These are phyloP conservation scores for Macrophya alboannulata DNA, from an alignment of 2,888 invertebrate genomes.

Conservation along the genomic window DNA sequence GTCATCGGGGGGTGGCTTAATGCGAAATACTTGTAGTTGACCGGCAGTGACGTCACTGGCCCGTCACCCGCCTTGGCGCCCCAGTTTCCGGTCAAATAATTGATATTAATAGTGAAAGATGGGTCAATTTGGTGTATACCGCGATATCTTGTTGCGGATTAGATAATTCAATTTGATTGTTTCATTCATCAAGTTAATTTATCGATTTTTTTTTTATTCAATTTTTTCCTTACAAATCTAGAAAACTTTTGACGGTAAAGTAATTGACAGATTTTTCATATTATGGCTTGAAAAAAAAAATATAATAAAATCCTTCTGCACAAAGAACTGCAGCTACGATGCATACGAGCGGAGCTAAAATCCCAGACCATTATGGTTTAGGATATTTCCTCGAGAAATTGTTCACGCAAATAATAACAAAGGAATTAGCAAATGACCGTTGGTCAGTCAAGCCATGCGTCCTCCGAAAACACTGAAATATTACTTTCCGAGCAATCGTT, in stretches of 20 bases:
- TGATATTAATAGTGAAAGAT: slow-evolving; percentile 76
- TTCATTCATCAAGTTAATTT: not conserved
- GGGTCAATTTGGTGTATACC: slow-evolving; percentile 50
- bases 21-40: slow-evolving; percentile 79
- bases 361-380: slow-evolving; percentile 1
- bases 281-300: not conserved
- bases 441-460: slow-evolving; percentile 51
- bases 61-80: slow-evolving; percentile 67
- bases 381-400: slow-evolving; percentile 49
- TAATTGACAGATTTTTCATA: not conserved
- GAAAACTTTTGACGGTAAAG: not conserved
- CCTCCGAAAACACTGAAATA: slow-evolving; percentile 58
- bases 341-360: not conserved
- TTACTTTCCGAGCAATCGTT: slow-evolving; percentile 55
- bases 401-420: slow-evolving; percentile 70
- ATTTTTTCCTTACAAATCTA: not conserved
- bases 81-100: slow-evolving; percentile 75
- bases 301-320: not conserved
- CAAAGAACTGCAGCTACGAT: not conserved
- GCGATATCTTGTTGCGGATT: slow-evolving; percentile 25
- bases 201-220: not conserved
- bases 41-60: slow-evolving; percentile 77
- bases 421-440: slow-evolving; percentile 71
- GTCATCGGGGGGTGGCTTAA: slow-evolving; percentile 66
- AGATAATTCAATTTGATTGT: slow-evolving; percentile 50